These are phyloP conservation scores for Rhogogaster chlorosoma DNA, from an alignment of 2,888 invertebrate species.

Conservation along the genomic window DNA sequence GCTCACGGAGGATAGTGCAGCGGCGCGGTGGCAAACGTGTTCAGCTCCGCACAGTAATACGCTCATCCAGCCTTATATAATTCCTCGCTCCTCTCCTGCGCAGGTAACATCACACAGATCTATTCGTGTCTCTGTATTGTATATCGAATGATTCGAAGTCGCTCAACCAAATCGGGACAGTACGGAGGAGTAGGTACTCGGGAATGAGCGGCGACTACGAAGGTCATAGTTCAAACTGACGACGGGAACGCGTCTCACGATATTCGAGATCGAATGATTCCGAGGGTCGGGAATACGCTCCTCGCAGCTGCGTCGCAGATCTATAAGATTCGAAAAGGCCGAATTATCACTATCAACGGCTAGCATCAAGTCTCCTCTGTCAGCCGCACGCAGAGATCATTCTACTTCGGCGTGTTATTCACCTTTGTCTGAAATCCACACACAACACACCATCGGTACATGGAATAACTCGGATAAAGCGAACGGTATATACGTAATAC, in stretches of 20 bases:
- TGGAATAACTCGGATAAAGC: not conserved
- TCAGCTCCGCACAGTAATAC: not conserved
- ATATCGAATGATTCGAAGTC: constrained; percentile 34
- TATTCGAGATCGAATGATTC: constrained; percentile 22
- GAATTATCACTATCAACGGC: constrained; percentile 5
- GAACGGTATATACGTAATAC: constrained; percentile 19
- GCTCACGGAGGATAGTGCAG: constrained; percentile 1
- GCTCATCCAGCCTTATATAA: constrained; percentile 28
- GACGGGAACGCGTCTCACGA: constrained; percentile 32
- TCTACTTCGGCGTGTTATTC: constrained; percentile 18
- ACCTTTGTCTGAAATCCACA: constrained; percentile 30
- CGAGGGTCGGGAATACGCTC: constrained; percentile 8
- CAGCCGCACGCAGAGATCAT: constrained; percentile 20
- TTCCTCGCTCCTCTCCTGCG: not conserved
- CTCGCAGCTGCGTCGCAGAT: not conserved
- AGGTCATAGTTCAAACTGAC: constrained; percentile 43
- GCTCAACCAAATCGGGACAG: constrained; percentile 29
- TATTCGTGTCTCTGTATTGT: not conserved
- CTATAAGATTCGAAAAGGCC: not conserved
- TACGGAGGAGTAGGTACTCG: not conserved
- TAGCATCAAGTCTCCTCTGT: not conserved
- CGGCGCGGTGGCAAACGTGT: constrained; percentile 5
- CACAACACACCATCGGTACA: not conserved
- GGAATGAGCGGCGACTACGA: not conserved
- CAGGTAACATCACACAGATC: constrained; percentile 12